A percentile compares a stretch with the other conserved stretches of the same genome.
Evolutionary conservation across 2,888 invertebrate genomes (phyloP).

Genomic region (Eremobia ochroleuca): DNA sequence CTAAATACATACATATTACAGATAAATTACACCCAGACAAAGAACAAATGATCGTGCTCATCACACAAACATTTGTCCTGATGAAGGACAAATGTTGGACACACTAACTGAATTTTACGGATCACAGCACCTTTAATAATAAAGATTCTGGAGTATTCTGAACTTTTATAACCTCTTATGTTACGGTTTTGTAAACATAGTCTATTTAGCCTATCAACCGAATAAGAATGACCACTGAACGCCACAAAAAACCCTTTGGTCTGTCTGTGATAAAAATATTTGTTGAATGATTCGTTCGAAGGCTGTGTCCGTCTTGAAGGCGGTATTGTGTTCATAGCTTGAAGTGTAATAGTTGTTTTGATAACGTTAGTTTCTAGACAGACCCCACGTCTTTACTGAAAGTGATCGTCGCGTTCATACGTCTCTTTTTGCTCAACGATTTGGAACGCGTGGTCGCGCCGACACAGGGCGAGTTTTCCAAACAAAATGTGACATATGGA

Average conservation of each 20-base stretch:
- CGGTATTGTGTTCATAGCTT: not conserved
- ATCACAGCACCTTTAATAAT: not conserved
- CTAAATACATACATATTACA: too few relatives aligned
- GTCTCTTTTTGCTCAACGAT: too few relatives aligned
- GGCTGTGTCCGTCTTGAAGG: slow-evolving; percentile 9
- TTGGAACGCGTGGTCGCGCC: too few relatives aligned
- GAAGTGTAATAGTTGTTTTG: not conserved
- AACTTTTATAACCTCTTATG: slow-evolving; percentile 5
- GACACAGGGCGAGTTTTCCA: too few relatives aligned
- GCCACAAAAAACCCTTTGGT: slow-evolving; percentile 27
- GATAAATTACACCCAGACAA: too few relatives aligned
- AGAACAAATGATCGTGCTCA: too few relatives aligned
- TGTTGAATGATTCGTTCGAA: slow-evolving; percentile 22
- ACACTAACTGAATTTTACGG: not conserved
- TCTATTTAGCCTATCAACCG: slow-evolving; percentile 15
- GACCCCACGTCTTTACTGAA: not conserved
- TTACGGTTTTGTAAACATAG: slow-evolving; percentile 27
- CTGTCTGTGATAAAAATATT: slow-evolving; percentile 24
- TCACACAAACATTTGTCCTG: too few relatives aligned
- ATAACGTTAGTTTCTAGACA: not conserved
- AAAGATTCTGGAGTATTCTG: slow-evolving; percentile 4
- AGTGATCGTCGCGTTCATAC: not conserved
- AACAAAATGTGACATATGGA: too few relatives aligned
- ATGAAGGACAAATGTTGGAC: too few relatives aligned
- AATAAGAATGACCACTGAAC: slow-evolving; percentile 4